Percentiles rank a stretch among this genome's conserved stretches.
phyloP scores from a whole-genome alignment of 2,888 invertebrate genomes.

The Prenolepis imparis region DNA sequence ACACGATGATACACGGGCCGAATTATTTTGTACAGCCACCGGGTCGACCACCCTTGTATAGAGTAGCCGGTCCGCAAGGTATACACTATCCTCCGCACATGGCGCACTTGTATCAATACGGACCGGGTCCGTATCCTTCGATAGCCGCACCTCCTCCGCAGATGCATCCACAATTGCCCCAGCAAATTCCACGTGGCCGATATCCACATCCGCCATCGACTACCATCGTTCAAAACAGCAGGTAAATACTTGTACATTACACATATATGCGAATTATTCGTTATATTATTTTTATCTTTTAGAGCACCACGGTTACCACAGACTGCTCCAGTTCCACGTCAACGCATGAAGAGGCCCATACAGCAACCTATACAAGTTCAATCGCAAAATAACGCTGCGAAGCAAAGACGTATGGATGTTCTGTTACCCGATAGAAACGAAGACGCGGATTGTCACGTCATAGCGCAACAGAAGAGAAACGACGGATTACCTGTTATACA shows the following conservation, averaged over 20 bases:
- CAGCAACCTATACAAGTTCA: slow-evolving; percentile 73
- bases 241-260: slow-evolving; percentile 56
- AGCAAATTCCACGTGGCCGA: slow-evolving; percentile 80
- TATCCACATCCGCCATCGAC: slow-evolving; percentile 79
- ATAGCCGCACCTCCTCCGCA: slow-evolving; percentile 77
- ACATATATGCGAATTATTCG: background rate
- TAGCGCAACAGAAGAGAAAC: slow-evolving; percentile 91
- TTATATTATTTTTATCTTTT: slow-evolving; percentile 48
- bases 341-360: slow-evolving; percentile 83
- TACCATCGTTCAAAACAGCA: slow-evolving; percentile 73
- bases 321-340: slow-evolving; percentile 80
- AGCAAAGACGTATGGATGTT: slow-evolving; percentile 88
- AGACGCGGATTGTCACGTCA: slow-evolving; percentile 92
- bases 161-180: slow-evolving; percentile 81
- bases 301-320: slow-evolving; percentile 81
- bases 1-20: slow-evolving; percentile 81
- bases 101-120: slow-evolving; percentile 81
- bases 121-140: slow-evolving; percentile 76
- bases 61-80: slow-evolving; percentile 80
- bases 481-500: slow-evolving; percentile 92
- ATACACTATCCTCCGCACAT: slow-evolving; percentile 83
- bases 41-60: slow-evolving; percentile 85
- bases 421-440: slow-evolving; percentile 91
- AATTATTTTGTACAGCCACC: slow-evolving; percentile 85
- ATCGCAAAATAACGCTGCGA: slow-evolving; percentile 78